Evolutionary conservation across 2,888 invertebrate species (phyloP).

Genomic region (Drosophila tanythrix): DNA sequence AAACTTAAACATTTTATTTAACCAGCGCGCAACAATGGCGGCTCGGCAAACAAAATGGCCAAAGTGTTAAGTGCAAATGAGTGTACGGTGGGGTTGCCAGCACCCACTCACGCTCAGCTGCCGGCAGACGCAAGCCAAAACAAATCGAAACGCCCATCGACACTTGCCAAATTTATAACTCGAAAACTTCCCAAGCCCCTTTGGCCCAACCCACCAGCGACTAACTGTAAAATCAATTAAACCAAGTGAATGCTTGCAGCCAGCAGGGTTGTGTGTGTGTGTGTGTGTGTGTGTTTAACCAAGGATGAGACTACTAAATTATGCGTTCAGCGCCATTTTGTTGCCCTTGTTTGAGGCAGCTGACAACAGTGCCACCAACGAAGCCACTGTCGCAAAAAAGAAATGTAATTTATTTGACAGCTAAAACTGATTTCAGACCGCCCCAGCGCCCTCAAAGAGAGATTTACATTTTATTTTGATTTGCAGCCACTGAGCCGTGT

Average conservation of each 20-base stretch:
- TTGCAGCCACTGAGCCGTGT: slow-evolving; percentile 69
- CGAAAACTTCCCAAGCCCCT: slow-evolving; percentile 24
- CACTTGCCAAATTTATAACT: slow-evolving; percentile 69
- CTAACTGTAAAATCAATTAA: slow-evolving; percentile 73
- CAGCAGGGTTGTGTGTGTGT: slow-evolving; percentile 16
- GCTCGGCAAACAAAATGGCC: slow-evolving; percentile 70
- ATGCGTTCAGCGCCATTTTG: slow-evolving; percentile 76
- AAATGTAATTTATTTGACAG: slow-evolving; percentile 77
- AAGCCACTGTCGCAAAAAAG: slow-evolving; percentile 21
- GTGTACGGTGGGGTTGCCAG: slow-evolving; percentile 49
- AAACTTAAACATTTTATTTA: slow-evolving; percentile 63
- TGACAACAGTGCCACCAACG: slow-evolving; percentile 11
- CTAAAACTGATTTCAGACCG: slow-evolving; percentile 65
- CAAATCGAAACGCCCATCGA: slow-evolving; percentile 64
- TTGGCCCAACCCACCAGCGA: slow-evolving; percentile 7
- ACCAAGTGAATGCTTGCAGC: slow-evolving; percentile 56
- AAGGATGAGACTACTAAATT: slow-evolving; percentile 63
- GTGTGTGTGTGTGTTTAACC: slow-evolving; percentile 22
- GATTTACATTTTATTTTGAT: slow-evolving; percentile 70
- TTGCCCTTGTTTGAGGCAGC: slow-evolving; percentile 23
- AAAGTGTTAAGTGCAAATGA: slow-evolving; percentile 80
- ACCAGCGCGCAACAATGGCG: slow-evolving; percentile 58
- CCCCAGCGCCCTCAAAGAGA: slow-evolving; percentile 34
- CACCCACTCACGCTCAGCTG: slow-evolving; percentile 1
- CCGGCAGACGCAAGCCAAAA: slow-evolving; percentile 47